Base-by-base conservation (phyloP, 2,888 invertebrate genomes). In the Limnephilus auricula region DNA sequence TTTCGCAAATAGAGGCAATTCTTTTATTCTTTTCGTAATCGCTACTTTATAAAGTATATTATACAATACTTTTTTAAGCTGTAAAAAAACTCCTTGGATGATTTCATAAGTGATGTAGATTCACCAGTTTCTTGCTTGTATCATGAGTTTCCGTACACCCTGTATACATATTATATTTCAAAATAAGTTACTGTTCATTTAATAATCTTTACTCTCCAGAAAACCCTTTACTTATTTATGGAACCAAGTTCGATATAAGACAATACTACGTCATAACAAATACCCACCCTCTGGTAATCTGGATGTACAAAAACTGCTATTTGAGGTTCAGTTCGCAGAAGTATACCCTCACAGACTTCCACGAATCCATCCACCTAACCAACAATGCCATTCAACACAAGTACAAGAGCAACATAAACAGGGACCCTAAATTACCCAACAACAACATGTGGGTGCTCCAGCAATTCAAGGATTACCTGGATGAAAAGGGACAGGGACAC, bases 201-300 rank as follows among this genome's bases (percentile, higher is more conserved):
- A 31, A 65, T 12, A 12, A 65, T 65, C 4, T 2, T 34, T 65
- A 88, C 78, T 92, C 96, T 95, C 37, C 95, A 98, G 98, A 98
- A 95, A 97, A 97, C 85, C 99, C 99, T 0, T 94, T 98, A 85
- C 95, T 99, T 84, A 97, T 99, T 80, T 96, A 98, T 94, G 97
- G 97, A 92, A 98, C 98, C 0, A 99, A 99, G 95, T 99, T 99
- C 94, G 99, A 99, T 94, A 98, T 99, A 93, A 96, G 99, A 13
- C 98, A 98, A 95, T 99, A 98, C 97, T 98, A 98, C 94, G 95
- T 99, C 89, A 97, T 98, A 0, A 98, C 98, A 80, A 97, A 97
- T 93, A 97, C 97, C 93, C 96, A 96, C 93, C 98, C 98, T 0
- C 95, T 99, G 89, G 97, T 97, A 0, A 97, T 99, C 94, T 99